Evolutionary conservation across 2,888 invertebrate genomes (phyloP), one percentile per base, ranked within the genome.

Genomic region (Stenoptilia bipunctidactyla): DNA sequence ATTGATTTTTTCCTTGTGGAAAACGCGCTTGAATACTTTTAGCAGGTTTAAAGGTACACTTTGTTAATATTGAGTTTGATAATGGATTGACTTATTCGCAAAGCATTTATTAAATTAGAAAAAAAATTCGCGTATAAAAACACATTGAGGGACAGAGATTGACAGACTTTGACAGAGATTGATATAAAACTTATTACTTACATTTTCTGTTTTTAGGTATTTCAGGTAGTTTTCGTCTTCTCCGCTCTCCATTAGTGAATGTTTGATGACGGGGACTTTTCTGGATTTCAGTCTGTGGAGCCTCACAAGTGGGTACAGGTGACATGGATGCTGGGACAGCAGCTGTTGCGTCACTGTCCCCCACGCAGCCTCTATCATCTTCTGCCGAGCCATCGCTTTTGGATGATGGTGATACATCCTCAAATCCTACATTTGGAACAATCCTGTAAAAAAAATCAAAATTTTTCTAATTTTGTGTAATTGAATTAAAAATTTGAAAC

Each of bases 171-270:
- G n/a, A n/a, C n/a, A n/a, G n/a, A n/a, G n/a, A n/a, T n/a, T n/a
- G n/a, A n/a, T n/a, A n/a, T n/a, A n/a, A n/a, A n/a, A n/a, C n/a
- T n/a, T n/a, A n/a, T n/a, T 47, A 72, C 90, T 89, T 71, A 93
- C 93, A 89, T 88, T 93, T 93, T 70, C 92, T 92, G 58, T 92
- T 91, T 70, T 94, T 94, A 3, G 95, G 95, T 55, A 95, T 94
- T 77, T 95, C 94, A 27, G 95, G 95, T 15, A 95, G 84, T 77
- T 92, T 93, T 75, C 95, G 86, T 55, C 96, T 85, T 58, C 92
- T 87, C 48, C 93, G 85, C 62, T 92, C 90, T 9, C 82, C 84
- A 46, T 66, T 82, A 45, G 61, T 66, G 39, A 75, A 74, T 13
- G 63, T 58, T 52, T 73, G 75, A 43, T 76, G 73, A 38, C 68